Evolutionary conservation across 2,888 invertebrate genomes (phyloP).

Genomic region (Tachystola acroxantha): DNA sequence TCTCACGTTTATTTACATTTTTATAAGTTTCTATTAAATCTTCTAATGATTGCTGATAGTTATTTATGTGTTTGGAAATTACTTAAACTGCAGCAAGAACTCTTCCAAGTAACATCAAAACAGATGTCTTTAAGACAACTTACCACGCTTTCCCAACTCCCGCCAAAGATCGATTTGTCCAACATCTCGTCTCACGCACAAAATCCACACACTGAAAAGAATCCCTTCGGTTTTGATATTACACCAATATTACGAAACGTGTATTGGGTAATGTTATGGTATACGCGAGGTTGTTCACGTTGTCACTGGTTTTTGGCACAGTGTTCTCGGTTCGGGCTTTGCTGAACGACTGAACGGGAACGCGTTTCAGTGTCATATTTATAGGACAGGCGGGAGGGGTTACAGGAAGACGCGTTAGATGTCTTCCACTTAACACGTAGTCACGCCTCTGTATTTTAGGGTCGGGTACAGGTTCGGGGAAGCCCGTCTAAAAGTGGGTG

Average conservation of each 20-base stretch:
- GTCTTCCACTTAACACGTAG: constrained; percentile 60
- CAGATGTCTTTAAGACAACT: constrained; percentile 25
- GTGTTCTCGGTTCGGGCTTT: constrained; percentile 52
- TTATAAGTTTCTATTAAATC: too few species aligned
- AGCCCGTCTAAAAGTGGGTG: constrained; percentile 37
- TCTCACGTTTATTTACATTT: constrained; percentile 11
- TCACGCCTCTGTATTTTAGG: constrained; percentile 56
- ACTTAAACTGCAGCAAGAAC: too few species aligned
- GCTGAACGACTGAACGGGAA: constrained; percentile 66
- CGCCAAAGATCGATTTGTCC: constrained; percentile 66
- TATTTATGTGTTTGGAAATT: too few species aligned
- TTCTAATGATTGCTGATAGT: too few species aligned
- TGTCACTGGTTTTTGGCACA: constrained; percentile 61
- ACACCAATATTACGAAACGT: constrained; percentile 32
- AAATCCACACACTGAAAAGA: constrained; percentile 30
- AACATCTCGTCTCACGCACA: constrained; percentile 51
- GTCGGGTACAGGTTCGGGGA: constrained; percentile 57
- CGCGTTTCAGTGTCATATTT: constrained; percentile 63
- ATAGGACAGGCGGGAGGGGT: constrained; percentile 51
- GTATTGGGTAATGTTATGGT: constrained; percentile 23
- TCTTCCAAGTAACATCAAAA: too few species aligned
- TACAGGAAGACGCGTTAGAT: constrained; percentile 55
- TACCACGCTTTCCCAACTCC: constrained; percentile 75
- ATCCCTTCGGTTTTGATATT: constrained; percentile 20
- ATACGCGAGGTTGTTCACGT: constrained; percentile 53